Conservation (phyloP, 2,888 invertebrate species). For the Nematopogon swammerdamellus region DNA sequence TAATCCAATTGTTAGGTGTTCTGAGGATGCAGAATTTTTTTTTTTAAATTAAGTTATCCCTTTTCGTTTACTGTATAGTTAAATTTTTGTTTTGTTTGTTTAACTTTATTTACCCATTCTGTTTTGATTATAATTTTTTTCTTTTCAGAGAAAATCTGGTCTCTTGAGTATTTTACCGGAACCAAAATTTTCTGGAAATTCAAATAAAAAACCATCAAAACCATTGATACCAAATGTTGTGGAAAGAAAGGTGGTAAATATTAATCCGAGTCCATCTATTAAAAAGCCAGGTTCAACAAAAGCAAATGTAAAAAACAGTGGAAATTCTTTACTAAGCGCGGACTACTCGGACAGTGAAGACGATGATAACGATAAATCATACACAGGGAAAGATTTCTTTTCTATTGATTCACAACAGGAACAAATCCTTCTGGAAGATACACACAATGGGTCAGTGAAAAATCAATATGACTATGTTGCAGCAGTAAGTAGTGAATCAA, state of each 20-base stretch:
- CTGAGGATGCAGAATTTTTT: too few species aligned
- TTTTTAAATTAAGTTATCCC: too few species aligned
- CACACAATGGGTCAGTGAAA: too few species aligned
- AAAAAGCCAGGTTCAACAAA: background rate
- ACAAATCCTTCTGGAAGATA: too few species aligned
- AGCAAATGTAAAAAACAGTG: background rate
- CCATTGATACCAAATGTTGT: slow-evolving; percentile 45
- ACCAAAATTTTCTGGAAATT: slow-evolving; percentile 49
- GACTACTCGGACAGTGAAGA: slow-evolving; percentile 29
- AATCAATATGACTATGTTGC: too few species aligned
- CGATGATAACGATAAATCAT: slow-evolving; percentile 30
- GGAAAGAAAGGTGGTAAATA: background rate
- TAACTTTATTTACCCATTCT: too few species aligned
- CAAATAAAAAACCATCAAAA: slow-evolving; percentile 23
- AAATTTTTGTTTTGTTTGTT: too few species aligned
- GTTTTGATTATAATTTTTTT: too few species aligned
- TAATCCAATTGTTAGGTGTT: too few species aligned
- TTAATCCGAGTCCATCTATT: background rate
- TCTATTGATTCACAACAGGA: background rate
- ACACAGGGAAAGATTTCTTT: background rate
- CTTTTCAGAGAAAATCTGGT: slow-evolving; percentile 59
- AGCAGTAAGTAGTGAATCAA: too few species aligned
- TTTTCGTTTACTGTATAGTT: too few species aligned
- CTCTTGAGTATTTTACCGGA: slow-evolving; percentile 67
- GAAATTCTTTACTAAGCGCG: too few species aligned